Evolutionary conservation across 1,140 invertebrate species (phyloP), one percentile per base, ranked within the genome.

Genomic region (Dufourea novaeangliae): DNA sequence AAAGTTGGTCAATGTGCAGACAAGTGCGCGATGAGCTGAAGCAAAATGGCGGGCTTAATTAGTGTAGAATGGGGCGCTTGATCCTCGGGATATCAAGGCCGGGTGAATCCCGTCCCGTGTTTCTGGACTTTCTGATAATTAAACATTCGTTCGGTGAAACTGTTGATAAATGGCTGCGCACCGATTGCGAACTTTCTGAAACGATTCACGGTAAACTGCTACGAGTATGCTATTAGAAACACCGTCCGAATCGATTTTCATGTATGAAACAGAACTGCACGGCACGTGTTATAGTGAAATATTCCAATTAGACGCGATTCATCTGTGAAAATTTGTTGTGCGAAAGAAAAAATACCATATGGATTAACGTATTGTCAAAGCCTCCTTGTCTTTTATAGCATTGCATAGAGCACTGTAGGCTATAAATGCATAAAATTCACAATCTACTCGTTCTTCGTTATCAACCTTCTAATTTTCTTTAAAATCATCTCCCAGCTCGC

Each of bases 1-100:
- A 59, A 78, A 80, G 75, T 78, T 80, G 71, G 32, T 56, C 63
- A 56, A 56, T 50, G 27, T 25, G 50, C 78, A 41, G 34, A 76
- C 63, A 46, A 44, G 57, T 46, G 32, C 56, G 41, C 46, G 57
- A 69, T 34, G 34, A 11, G n/a, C 20, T 37, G 11, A 10, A 39
- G 59, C 32, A 62, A 37, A 37, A 61, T 61, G 32, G 27, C 32
- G 57, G 20, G 1, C 4, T 8, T 79, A 79, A 79, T 79, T 76
- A 68, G 52, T 37, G 71, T 34, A 37, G 12, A 20, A 29, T 46
- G 46, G 41, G 41, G 50, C 20, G 61, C 44, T 27, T 29, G 25
- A 68, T 68, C 68, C 67, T 41, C 10, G 34, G 34, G 8, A 62
- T 62, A 62, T 14, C 34, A 62, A 62, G 22, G n/a, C n/a, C n/a